phyloP scores from a whole-genome alignment of 2,888 invertebrate species.

The Saturnia japonica region DNA sequence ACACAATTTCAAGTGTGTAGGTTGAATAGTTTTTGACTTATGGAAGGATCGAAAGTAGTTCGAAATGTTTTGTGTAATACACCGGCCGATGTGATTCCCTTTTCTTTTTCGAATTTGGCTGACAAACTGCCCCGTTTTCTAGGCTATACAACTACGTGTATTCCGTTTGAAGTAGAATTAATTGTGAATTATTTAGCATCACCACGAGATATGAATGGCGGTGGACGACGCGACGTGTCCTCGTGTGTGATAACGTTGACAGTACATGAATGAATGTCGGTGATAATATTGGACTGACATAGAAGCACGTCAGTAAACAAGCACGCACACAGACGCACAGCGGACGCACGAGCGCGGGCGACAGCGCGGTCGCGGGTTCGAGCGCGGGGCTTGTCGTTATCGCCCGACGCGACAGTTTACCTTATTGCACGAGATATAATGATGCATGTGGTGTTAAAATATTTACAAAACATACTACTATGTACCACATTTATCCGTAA shows the following conservation, averaged over 20 bases:
- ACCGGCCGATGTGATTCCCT: no score
- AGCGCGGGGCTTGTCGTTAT: slow-evolving; percentile 27
- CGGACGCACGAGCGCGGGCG: slow-evolving; percentile 22
- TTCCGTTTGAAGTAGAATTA: neutral
- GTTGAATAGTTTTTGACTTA: no score
- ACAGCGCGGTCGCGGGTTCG: slow-evolving; percentile 16
- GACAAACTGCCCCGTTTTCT: no score
- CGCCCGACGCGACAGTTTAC: slow-evolving; percentile 41
- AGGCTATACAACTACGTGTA: no score
- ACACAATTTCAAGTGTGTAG: no score
- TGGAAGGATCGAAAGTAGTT: no score
- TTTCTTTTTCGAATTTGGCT: no score
- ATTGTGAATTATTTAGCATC: neutral
- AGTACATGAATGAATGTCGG: slow-evolving; percentile 40
- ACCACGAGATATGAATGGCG: slow-evolving; percentile 5
- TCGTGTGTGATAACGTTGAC: slow-evolving; percentile 8
- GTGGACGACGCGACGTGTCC: slow-evolving; percentile 5
- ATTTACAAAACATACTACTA: neutral
- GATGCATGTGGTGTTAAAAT: neutral
- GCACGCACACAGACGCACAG: slow-evolving; percentile 22
- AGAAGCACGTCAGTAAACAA: slow-evolving; percentile 21
- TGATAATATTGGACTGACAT: slow-evolving; percentile 37
- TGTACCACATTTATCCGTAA: neutral
- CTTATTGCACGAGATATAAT: slow-evolving; percentile 35
- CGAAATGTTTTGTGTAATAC: no score